Conservation (phyloP, 2,113 vertebrate species). For the Colossoma macropomum region DNA sequence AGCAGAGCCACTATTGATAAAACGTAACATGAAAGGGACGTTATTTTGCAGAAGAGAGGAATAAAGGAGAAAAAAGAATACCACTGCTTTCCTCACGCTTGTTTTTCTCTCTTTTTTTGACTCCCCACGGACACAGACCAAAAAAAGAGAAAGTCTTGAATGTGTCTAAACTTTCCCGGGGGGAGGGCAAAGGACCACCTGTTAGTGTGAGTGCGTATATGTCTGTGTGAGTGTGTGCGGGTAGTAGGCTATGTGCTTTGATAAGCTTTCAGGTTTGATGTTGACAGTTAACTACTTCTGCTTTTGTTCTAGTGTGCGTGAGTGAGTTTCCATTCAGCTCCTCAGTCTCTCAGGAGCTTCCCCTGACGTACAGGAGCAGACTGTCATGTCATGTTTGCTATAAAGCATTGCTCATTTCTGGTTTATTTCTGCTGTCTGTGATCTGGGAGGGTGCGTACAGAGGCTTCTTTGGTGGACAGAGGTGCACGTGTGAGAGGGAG, state of each 20-base stretch:
- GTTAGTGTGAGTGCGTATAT: background rate
- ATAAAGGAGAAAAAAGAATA: background rate
- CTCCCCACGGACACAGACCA: background rate
- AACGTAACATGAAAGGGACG: background rate
- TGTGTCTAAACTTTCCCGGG: background rate
- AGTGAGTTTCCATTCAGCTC: background rate
- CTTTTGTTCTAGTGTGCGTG: constrained; percentile 19
- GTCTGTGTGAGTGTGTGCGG: background rate
- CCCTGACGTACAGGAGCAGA: constrained; percentile 1
- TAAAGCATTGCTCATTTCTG: background rate
- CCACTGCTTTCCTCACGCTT: background rate
- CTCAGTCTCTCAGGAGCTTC: background rate
- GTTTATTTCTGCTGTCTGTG: constrained; percentile 14
- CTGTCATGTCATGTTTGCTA: constrained; percentile 16
- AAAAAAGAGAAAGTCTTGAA: background rate
- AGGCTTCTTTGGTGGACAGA: constrained; percentile 1
- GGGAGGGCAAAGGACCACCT: background rate
- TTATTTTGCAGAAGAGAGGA: background rate
- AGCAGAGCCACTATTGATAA: constrained; percentile 21
- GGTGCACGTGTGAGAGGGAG: constrained; percentile 61
- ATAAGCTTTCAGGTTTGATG: constrained; percentile 54
- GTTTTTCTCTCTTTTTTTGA: constrained; percentile 8
- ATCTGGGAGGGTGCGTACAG: background rate
- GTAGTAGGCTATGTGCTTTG: constrained; percentile 15
- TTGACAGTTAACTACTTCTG: constrained; percentile 53